Percentiles rank a stretch among this genome's conserved stretches.
Conservation (phyloP, 64 coral and sea anemone species). For the Acropora tenuis region DNA sequence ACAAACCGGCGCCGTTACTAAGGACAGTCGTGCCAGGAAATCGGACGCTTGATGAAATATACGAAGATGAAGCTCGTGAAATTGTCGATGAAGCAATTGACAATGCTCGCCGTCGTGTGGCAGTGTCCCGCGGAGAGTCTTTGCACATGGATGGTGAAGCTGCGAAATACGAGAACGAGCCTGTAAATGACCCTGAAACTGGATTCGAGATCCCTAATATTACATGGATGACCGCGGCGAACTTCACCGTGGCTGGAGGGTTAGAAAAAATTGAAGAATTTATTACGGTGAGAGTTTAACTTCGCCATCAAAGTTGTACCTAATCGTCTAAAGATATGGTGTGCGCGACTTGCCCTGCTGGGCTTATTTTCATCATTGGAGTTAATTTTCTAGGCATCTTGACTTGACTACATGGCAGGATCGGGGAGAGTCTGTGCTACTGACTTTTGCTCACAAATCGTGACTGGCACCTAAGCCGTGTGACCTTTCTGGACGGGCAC, state of each 20-base stretch:
- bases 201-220: conserved; percentile 82
- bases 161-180: conserved; percentile 41
- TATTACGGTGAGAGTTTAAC: conserved; percentile 63
- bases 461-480: too few relatives aligned
- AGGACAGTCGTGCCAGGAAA: conserved; percentile 83
- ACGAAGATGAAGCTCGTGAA: conserved; percentile 88
- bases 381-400: too few relatives aligned
- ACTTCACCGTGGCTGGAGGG: conserved; percentile 89
- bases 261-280: conserved; percentile 96
- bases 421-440: too few relatives aligned
- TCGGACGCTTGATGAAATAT: conserved; percentile 77
- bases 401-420: too few relatives aligned
- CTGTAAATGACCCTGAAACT: conserved; percentile 67
- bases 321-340: too few relatives aligned
- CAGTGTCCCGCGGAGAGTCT: neutral
- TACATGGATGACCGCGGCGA: conserved; percentile 94
- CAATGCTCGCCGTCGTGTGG: conserved; percentile 80
- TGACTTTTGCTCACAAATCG: too few relatives aligned
- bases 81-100: conserved; percentile 98
- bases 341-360: too few relatives aligned
- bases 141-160: conserved; percentile 10
- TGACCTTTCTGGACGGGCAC: too few relatives aligned
- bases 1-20: neutral
- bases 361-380: too few relatives aligned
- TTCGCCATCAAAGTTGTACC: too few relatives aligned